These are phyloP conservation scores for Ashinkailepas kermadecensis DNA, from an alignment of 2,888 invertebrate species.

Conservation along the genomic window DNA sequence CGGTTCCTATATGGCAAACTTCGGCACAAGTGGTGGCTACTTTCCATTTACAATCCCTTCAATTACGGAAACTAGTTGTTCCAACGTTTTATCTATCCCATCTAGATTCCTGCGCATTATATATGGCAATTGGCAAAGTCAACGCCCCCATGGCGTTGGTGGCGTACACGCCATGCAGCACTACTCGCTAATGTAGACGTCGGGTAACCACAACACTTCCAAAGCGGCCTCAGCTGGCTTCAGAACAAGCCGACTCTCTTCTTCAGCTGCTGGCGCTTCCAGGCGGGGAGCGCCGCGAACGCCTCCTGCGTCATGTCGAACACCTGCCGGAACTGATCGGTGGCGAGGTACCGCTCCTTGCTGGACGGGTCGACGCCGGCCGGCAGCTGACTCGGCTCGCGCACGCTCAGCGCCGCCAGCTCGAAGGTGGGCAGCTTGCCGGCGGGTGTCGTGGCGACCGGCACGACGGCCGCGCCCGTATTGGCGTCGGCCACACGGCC, in stretches of 20 bases:
- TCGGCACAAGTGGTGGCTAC: too few relatives aligned
- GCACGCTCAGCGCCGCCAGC: constrained; percentile 25
- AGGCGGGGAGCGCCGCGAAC: constrained; percentile 68
- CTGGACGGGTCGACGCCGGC: constrained; percentile 30
- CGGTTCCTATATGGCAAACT: too few relatives aligned
- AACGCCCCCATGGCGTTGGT: background rate
- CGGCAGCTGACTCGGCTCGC: constrained; percentile 29
- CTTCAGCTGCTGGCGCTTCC: constrained; percentile 84
- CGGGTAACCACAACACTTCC: background rate
- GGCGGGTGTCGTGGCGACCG: constrained; percentile 44
- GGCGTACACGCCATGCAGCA: background rate
- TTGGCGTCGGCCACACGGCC: constrained; percentile 26
- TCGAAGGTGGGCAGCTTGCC: constrained; percentile 47
- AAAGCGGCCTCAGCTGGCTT: constrained; percentile 32
- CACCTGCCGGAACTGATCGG: constrained; percentile 74
- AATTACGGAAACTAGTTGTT: too few relatives aligned
- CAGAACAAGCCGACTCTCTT: constrained; percentile 75
- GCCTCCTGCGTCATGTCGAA: constrained; percentile 74
- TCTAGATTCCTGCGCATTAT: background rate
- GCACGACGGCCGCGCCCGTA: constrained; percentile 28
- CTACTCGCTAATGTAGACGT: background rate
- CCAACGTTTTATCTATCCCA: background rate
- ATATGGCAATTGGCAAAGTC: background rate
- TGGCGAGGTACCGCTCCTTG: constrained; percentile 60
- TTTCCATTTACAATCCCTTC: too few relatives aligned